Conservation (phyloP, 2,888 invertebrate species). For the Tethea ocularis region DNA sequence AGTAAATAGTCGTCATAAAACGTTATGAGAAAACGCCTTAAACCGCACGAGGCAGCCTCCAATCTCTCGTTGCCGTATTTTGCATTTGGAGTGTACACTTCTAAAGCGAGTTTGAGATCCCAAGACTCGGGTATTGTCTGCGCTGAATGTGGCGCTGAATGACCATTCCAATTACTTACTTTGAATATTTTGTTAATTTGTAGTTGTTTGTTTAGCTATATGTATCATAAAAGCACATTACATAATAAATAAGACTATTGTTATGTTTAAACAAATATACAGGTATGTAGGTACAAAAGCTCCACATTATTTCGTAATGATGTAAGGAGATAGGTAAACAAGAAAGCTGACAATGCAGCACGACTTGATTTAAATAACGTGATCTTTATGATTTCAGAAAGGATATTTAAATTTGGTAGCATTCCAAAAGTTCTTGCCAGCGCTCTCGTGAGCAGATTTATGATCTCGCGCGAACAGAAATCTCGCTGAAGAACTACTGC, state of each 20-base stretch:
- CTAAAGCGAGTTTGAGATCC: conserved; percentile 39
- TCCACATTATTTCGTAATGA: too few species aligned
- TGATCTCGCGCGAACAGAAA: conserved; percentile 48
- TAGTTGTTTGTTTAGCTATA: too few species aligned
- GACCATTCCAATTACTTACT: conserved; percentile 38
- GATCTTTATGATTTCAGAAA: conserved; percentile 66
- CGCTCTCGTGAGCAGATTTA: conserved; percentile 65
- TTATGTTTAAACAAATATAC: too few species aligned
- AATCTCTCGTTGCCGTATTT: conserved; percentile 59
- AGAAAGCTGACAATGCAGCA: conserved; percentile 43
- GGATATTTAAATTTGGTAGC: conserved; percentile 75
- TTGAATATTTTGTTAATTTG: conserved; percentile 24
- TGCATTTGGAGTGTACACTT: conserved; percentile 54
- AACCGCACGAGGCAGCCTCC: conserved; percentile 55
- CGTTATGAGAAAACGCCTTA: conserved; percentile 67
- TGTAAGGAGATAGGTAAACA: not conserved
- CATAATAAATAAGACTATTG: too few species aligned
- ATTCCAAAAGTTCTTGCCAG: conserved; percentile 74
- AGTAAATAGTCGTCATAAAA: conserved; percentile 71
- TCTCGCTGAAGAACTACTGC: conserved; percentile 42
- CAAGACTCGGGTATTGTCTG: conserved; percentile 39
- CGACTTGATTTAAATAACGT: conserved; percentile 59
- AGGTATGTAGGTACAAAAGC: too few species aligned
- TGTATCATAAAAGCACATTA: too few species aligned
- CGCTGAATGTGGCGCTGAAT: conserved; percentile 41